Percentiles rank a stretch among this genome's conserved stretches.
These are phyloP conservation scores for Natator depressus DNA, from an alignment of 2,113 vertebrate genomes.

Conservation along the genomic window DNA sequence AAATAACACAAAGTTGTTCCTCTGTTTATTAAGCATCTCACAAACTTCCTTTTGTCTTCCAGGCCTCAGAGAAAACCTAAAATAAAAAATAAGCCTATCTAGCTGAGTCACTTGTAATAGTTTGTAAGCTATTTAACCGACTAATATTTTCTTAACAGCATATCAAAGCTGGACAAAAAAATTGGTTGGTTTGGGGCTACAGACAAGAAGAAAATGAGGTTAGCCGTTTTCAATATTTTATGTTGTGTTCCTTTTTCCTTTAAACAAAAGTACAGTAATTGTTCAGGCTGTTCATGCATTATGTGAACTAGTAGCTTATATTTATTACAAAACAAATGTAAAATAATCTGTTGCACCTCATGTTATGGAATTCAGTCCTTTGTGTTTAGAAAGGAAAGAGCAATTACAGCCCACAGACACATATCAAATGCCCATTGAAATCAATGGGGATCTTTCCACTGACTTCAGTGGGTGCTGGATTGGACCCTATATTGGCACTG, in stretches of 20 bases:
- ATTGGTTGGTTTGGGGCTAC: not conserved
- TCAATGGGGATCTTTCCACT: not conserved
- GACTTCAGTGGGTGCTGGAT: not conserved
- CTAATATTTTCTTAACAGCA: not conserved
- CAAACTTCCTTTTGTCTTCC: constrained; percentile 60
- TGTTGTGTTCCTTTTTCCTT: not conserved
- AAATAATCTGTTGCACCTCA: not conserved
- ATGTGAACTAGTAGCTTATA: not conserved
- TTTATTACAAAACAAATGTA: not conserved
- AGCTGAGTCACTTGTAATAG: not conserved
- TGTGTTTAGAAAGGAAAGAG: not conserved
- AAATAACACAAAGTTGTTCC: constrained; percentile 23
- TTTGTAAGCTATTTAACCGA: not conserved
- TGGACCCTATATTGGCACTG: not conserved
- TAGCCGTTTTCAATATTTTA: not conserved
- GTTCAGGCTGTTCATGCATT: not conserved
- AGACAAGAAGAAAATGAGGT: too few relatives aligned
- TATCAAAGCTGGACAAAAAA: fast-evolving
- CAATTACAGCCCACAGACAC: too few relatives aligned
- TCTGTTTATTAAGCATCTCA: constrained; percentile 52
- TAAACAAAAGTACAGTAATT: not conserved
- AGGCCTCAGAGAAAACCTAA: constrained; percentile 50
- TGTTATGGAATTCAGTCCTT: not conserved
- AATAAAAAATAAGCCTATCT: constrained; percentile 34
- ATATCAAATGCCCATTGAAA: too few relatives aligned